A percentile compares a stretch with the other conserved stretches of the same genome.
phyloP scores from a whole-genome alignment of 2,888 invertebrate genomes.

The Alviniconcha strummeri region DNA sequence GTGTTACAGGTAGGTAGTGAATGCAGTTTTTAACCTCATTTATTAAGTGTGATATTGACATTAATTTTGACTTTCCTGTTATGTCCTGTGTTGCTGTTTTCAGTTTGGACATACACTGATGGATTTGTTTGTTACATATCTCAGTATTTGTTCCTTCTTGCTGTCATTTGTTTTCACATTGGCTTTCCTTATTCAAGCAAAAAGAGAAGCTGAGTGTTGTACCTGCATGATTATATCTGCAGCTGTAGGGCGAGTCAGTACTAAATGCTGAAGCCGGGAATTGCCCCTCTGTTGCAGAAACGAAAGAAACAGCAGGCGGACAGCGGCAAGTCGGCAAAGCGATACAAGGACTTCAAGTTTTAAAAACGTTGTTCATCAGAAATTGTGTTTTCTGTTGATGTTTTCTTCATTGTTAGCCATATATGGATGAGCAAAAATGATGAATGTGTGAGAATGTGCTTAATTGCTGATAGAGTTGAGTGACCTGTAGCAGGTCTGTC shows the following conservation, averaged over 20 bases:
- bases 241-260: no score
- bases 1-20: no score
- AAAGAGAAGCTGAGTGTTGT: no score
- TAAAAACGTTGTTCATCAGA: conserved; percentile 70
- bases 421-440: background rate
- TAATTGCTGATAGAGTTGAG: background rate
- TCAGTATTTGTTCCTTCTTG: background rate
- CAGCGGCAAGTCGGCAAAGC: conserved; percentile 91
- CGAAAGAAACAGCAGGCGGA: conserved; percentile 89
- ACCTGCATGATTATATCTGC: no score
- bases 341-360: conserved; percentile 99
- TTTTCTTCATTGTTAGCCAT: background rate
- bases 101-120: no score
- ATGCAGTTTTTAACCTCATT: no score
- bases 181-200: no score
- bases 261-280: no score
- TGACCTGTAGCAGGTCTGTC: no score
- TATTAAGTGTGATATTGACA: no score
- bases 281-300: conserved; percentile 81
- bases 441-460: background rate
- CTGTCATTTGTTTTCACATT: background rate
- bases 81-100: no score
- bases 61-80: no score
- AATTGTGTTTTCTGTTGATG: background rate
- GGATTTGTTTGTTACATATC: background rate